phyloP scores from a whole-genome alignment of 2,113 vertebrate genomes.

The Hyla sarda region DNA sequence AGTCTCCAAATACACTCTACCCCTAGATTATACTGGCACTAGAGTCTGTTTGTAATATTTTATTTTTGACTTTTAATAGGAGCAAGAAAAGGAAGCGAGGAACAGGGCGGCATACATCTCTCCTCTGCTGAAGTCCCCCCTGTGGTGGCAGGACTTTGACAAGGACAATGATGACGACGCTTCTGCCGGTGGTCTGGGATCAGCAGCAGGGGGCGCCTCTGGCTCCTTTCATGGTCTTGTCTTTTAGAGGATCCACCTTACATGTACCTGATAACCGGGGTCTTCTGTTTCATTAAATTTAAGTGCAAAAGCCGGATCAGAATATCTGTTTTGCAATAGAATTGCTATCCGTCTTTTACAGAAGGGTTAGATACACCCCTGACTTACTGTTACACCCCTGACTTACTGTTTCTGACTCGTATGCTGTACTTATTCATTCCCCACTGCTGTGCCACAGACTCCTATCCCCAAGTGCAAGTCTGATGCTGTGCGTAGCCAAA shows the following conservation, averaged over 20 bases:
- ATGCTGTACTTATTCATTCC: background rate
- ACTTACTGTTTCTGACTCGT: background rate
- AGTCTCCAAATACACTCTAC: no score
- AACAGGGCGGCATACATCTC: constrained; percentile 77
- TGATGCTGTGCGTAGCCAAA: background rate
- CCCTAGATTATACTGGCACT: no score
- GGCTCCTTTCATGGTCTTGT: constrained; percentile 76
- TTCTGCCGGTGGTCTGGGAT: constrained; percentile 72
- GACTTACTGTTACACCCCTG: background rate
- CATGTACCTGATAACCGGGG: background rate
- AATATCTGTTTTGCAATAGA: no score
- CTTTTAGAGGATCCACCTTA: constrained; percentile 66
- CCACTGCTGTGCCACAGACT: background rate
- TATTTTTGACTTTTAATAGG: constrained; percentile 64
- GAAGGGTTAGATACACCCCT: background rate
- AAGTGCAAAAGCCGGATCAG: background rate
- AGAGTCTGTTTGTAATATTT: no score
- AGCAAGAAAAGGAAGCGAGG: constrained; percentile 80
- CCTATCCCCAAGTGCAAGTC: background rate
- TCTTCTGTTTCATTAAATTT: background rate
- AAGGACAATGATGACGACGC: constrained; percentile 75
- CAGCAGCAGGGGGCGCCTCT: constrained; percentile 60
- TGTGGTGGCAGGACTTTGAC: constrained; percentile 79
- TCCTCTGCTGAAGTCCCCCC: constrained; percentile 70
- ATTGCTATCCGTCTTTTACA: no score